Base-by-base conservation (phyloP, 2,113 vertebrate genomes). In the Macrotis lagotis region DNA sequence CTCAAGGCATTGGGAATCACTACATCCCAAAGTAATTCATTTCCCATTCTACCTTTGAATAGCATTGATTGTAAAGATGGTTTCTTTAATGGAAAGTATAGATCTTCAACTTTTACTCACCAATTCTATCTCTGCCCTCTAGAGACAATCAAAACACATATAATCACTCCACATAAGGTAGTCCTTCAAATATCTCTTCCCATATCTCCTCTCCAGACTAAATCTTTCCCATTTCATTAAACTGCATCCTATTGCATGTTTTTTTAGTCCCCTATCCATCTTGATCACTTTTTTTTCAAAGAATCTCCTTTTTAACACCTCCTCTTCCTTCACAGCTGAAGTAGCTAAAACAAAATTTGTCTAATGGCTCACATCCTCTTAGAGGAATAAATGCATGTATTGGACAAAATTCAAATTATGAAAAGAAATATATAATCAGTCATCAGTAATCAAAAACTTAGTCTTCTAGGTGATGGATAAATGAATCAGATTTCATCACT, bases 401-500 rank as follows among this genome's bases (percentile, higher is more conserved):
- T 50, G 55, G 48, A 50, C 37, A 90, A 94, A 90, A 74, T 19
- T 19, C n/a, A 92, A 50, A 90, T 50, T 51, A 97, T 94, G 96
- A 96, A 97, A 96, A 91, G 96, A 98, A 96, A 96, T 89, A 48
- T 89, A 94, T 92, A 92, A 91, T 96, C 53, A 97, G 92, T 96
- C 91, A 97, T 96, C 95, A 93, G 53, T 96, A 96, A 98, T 96
- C 96, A 97, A 94, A 98, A 97, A 91, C 90, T 47, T 49, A 50
- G 14, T 59, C 92, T 90, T 97, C 96, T 96, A 95, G 96, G 95
- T 97, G 95, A 74, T 91, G 96, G 97, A 94, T 97, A 96, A 96
- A 90, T 0, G 83, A 98, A 90, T 98, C 92, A 89, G 50, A 94
- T 98, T 98, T 98, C 97, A 98, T 97, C 96, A 96, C 91, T 96